These are phyloP conservation scores for Eupeodes latifasciatus DNA, from an alignment of 2,888 invertebrate species.

Conservation along the genomic window DNA sequence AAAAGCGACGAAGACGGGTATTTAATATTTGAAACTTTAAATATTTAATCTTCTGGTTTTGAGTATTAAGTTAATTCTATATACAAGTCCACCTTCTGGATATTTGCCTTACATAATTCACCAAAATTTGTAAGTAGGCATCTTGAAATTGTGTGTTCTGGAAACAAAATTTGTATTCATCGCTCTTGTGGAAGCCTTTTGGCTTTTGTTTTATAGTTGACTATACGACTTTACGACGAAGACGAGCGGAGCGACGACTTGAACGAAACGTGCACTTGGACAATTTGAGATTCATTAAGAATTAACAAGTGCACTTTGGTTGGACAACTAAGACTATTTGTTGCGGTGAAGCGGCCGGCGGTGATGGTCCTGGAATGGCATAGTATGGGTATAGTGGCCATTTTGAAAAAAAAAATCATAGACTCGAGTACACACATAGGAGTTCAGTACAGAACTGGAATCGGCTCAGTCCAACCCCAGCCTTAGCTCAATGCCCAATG, in stretches of 20 bases:
- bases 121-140: slow-evolving; percentile 57
- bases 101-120: slow-evolving; percentile 39
- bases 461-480: too few species aligned
- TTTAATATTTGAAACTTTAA: neutral
- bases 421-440: slow-evolving; percentile 64
- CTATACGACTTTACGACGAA: neutral
- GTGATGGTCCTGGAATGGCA: neutral
- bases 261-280: slow-evolving; percentile 60
- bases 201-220: slow-evolving; percentile 14
- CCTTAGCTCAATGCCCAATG: neutral
- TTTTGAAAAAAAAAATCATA: slow-evolving; percentile 74
- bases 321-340: slow-evolving; percentile 59
- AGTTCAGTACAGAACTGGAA: neutral
- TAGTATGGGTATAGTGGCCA: slow-evolving; percentile 22
- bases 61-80: neutral
- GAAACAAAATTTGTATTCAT: slow-evolving; percentile 37
- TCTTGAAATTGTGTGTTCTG: slow-evolving; percentile 54
- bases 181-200: slow-evolving; percentile 6
- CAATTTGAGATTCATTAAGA: slow-evolving; percentile 68
- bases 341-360: neutral
- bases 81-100: neutral
- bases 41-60: neutral
- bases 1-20: neutral
- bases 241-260: neutral
- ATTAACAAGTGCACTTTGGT: slow-evolving; percentile 73